A percentile compares a stretch with the other conserved stretches of the same genome.
These are phyloP conservation scores for Turritopsis dohrnii DNA, from an alignment of 30 jellyfish, hydroid and myxozoan genomes.

Conservation along the genomic window DNA sequence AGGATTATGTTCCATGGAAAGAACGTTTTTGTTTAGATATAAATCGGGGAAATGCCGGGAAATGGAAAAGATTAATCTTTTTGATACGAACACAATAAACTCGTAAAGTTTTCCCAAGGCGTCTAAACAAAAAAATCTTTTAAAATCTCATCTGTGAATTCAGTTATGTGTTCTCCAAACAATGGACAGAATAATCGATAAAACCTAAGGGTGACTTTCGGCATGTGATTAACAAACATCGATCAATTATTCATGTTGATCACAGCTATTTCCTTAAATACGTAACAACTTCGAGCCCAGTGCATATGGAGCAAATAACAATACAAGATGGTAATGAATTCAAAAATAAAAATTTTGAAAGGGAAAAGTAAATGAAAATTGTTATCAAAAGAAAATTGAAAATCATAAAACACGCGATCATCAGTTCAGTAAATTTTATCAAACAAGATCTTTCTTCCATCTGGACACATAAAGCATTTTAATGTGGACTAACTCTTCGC, in stretches of 20 bases:
- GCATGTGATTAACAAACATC: background rate
- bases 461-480: too few species aligned
- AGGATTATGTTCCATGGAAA: background rate
- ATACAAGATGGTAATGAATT: background rate
- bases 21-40: background rate
- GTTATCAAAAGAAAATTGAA: background rate
- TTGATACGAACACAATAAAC: background rate
- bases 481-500: too few species aligned
- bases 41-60: background rate
- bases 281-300: background rate
- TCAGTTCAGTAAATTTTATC: too few species aligned
- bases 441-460: too few species aligned
- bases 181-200: background rate
- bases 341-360: background rate
- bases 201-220: background rate
- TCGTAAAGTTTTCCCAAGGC: background rate
- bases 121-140: too few species aligned
- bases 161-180: background rate
- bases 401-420: background rate
- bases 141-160: background rate
- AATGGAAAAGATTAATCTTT: background rate
- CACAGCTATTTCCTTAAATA: background rate
- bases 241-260: background rate
- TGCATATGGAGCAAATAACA: background rate
- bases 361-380: background rate